Evolutionary conservation across 2,113 vertebrate genomes (phyloP).

Genomic region (Mastomys natalensis): DNA sequence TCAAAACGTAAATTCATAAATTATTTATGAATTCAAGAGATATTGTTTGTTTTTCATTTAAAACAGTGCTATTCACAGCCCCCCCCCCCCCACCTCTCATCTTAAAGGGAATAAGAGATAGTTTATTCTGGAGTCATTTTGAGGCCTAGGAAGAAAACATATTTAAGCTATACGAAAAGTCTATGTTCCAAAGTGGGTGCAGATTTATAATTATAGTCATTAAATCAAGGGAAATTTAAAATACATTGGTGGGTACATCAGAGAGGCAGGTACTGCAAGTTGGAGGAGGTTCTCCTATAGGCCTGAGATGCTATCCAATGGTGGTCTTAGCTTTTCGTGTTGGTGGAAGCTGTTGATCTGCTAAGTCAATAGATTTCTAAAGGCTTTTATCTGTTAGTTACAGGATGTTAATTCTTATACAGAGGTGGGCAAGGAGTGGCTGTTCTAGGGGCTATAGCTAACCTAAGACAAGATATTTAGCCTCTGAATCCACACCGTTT

Average conservation of each 20-base stretch:
- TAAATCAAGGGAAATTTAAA: not conserved
- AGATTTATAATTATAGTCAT: not conserved
- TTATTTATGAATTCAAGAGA: slow-evolving; percentile 10
- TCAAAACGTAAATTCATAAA: not conserved
- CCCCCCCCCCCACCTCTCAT: too few species aligned
- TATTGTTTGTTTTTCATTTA: slow-evolving; percentile 11
- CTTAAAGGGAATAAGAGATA: not conserved
- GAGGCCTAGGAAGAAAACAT: not conserved
- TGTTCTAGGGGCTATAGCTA: not conserved
- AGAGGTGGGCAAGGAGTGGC: not conserved
- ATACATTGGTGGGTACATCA: not conserved
- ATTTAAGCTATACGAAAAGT: not conserved
- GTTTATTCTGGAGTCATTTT: not conserved
- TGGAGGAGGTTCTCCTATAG: not conserved
- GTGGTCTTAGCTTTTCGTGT: not conserved
- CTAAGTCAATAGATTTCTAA: not conserved
- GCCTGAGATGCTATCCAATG: not conserved
- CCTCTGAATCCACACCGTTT: not conserved
- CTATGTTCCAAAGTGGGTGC: not conserved
- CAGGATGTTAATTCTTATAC: not conserved
- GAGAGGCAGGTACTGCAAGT: not conserved
- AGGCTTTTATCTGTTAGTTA: not conserved
- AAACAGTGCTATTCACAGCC: not conserved
- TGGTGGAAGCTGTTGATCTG: not conserved
- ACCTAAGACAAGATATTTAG: not conserved